Base-by-base conservation (phyloP, 2,113 vertebrate species). In the Myotis yumanensis region DNA sequence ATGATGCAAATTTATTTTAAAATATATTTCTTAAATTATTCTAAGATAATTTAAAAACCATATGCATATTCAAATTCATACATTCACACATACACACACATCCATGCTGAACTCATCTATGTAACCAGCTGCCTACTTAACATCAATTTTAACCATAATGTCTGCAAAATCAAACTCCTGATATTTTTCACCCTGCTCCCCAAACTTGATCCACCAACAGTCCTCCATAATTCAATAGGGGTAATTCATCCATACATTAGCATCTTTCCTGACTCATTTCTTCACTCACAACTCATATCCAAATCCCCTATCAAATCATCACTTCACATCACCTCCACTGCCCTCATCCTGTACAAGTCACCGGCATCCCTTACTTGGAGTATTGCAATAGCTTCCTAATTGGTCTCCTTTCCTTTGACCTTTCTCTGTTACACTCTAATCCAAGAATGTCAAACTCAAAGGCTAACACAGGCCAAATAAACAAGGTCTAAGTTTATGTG, bases 11-110 rank as follows among this genome's bases (percentile, higher is more conserved):
- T 59, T 69, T 9, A 93, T 68, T 69, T 91, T 69, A 51, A 51
- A 75, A 66, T 89, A 35, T 48, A 88, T 77, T 81, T 86, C 43
- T 89, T 54, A 82, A 86, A 71, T 83, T 90, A 90, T 83, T 87
- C 89, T 71, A 89, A 92, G 81, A 66, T 37, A 43, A 90, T 75
- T 73, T 80, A 3, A 62, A 87, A 90, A 76, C 5, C 40, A 81
- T 51, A 52, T 32, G 12, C 69, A 87, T 64, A 76, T 94, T 64
- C 71, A 94, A 57, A 81, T 90, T 68, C 72, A 69, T 25, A 46
- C 32, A 54, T 54, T 25, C 43, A 48, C 23, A 80, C n/a, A 94
- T 77, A 46, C 17, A 79, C 68, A 59, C 15, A 72, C 46, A n/a
- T 72, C 8, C 35, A 82, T n/a, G 62, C 46, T 82, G 68, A 93